These are phyloP conservation scores for Congeria kusceri DNA, from an alignment of 2,888 invertebrate species.

Conservation along the genomic window DNA sequence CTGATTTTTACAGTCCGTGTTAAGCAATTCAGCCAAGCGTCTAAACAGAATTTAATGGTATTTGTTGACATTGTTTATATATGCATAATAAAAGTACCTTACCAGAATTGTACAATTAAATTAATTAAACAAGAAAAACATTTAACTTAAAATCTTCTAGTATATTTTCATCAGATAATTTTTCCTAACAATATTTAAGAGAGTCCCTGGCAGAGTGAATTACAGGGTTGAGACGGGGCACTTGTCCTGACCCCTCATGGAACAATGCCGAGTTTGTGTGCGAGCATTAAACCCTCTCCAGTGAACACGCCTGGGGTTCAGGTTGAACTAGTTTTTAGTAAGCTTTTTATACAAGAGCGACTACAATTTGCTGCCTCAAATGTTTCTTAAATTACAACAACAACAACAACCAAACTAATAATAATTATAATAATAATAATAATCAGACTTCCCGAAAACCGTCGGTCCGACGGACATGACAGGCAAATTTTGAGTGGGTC, in stretches of 20 bases:
- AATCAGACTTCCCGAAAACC: no score
- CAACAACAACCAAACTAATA: no score
- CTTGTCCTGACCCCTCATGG: constrained; percentile 29
- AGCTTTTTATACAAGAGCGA: no score
- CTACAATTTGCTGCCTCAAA: no score
- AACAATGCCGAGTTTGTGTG: constrained; percentile 23
- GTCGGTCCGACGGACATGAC: no score
- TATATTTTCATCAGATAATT: neutral
- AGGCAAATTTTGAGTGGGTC: no score
- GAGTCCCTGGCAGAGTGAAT: constrained; percentile 11
- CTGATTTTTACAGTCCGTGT: neutral
- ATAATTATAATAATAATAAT: no score
- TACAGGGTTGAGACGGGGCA: constrained; percentile 32
- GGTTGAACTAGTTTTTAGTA: no score
- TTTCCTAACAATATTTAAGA: neutral
- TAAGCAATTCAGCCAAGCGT: constrained; percentile 17
- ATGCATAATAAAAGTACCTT: neutral
- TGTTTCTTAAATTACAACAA: no score
- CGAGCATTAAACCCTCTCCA: constrained; percentile 14
- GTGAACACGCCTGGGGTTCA: constrained; percentile 27
- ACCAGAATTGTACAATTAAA: neutral
- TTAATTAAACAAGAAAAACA: no score
- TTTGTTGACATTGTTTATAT: constrained; percentile 3
- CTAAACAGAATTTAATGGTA: constrained; percentile 1
- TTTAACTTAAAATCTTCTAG: no score